Evolutionary conservation across 2,797 vertebrate species (phyloP).

Genomic region (Babyrousa celebensis): DNA sequence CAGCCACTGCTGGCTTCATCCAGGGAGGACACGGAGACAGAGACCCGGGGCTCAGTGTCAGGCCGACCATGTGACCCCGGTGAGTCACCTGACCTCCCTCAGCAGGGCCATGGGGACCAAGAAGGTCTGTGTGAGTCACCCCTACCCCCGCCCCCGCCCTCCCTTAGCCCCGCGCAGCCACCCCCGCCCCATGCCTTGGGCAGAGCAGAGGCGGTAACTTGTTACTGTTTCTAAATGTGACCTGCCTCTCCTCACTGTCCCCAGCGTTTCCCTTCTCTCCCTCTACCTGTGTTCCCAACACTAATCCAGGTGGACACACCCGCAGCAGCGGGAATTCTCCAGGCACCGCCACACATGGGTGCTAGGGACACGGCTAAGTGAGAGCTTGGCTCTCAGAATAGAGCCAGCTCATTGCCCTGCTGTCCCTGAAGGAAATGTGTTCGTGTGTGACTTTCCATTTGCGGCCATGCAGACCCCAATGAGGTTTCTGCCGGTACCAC

Average conservation of each 20-base stretch:
- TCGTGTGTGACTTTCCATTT: neutral
- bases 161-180: neutral
- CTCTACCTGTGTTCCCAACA: neutral
- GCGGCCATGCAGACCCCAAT: neutral
- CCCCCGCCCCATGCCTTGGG: rapidly evolving
- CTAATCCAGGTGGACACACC: neutral
- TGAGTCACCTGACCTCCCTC: neutral
- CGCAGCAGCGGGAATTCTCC: neutral
- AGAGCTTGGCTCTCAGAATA: neutral
- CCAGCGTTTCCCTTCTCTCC: neutral
- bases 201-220: rapidly evolving
- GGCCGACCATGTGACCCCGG: rapidly evolving
- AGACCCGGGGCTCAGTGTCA: neutral
- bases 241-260: neutral
- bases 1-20: neutral
- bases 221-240: neutral
- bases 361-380: neutral
- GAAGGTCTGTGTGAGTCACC: rapidly evolving
- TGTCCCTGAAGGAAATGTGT: neutral
- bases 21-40: neutral
- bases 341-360: neutral
- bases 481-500: neutral
- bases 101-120: neutral
- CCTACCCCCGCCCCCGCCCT: too few relatives aligned
- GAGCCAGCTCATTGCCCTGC: neutral